Conservation (phyloP, 2,888 invertebrate genomes). For the Philonicus albiceps region DNA sequence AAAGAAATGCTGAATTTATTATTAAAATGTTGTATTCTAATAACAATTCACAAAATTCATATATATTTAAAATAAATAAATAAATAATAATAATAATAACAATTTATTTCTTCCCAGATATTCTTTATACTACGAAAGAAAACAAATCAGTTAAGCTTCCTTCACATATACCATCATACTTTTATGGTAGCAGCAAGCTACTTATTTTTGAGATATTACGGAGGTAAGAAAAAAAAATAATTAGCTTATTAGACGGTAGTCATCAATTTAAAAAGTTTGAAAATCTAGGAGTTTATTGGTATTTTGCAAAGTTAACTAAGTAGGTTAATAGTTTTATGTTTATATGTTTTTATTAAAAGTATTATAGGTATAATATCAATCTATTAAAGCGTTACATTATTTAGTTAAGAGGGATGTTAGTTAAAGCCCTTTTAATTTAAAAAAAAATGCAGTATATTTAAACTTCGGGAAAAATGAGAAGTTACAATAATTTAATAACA, state of each 20-base stretch:
- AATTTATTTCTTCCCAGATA: constrained; percentile 51
- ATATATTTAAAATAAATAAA: neutral
- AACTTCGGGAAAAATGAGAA: no score
- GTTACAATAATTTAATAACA: no score
- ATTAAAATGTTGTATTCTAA: no score
- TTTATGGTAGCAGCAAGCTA: constrained; percentile 79
- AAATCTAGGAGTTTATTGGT: neutral
- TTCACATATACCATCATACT: constrained; percentile 86
- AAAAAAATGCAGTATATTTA: no score
- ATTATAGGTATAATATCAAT: neutral
- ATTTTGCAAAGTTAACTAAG: neutral
- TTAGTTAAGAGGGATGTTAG: no score
- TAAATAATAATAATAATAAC: neutral
- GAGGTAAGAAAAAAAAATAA: constrained; percentile 68
- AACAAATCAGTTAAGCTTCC: constrained; percentile 80
- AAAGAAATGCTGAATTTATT: no score
- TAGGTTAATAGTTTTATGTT: neutral
- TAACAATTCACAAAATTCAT: neutral
- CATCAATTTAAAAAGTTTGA: no score
- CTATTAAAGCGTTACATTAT: no score
- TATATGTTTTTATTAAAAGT: no score
- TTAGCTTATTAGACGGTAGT: no score
- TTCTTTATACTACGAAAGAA: constrained; percentile 87
- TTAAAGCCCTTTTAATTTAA: no score
- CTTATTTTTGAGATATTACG: constrained; percentile 66